Conservation (phyloP, 1,140 invertebrate genomes). For the Drosophila novamexicana region DNA sequence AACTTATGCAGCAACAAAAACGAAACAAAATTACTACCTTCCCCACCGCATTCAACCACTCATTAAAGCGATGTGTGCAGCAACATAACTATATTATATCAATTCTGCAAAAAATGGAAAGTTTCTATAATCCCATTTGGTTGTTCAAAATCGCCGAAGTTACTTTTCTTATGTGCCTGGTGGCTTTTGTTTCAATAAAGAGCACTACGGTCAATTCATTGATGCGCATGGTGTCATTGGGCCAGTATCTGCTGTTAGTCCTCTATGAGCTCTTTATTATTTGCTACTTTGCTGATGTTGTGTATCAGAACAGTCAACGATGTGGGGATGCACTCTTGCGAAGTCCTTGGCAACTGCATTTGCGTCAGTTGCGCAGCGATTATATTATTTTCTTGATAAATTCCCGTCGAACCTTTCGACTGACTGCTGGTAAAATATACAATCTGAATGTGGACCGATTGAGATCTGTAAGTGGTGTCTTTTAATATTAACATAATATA, state of each 20-base stretch:
- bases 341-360: slow-evolving; percentile 76
- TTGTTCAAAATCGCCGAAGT: slow-evolving; percentile 73
- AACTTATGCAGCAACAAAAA: slow-evolving; percentile 20
- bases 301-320: slow-evolving; percentile 73
- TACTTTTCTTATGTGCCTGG: slow-evolving; percentile 72
- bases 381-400: slow-evolving; percentile 71
- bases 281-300: slow-evolving; percentile 74
- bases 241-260: slow-evolving; percentile 69
- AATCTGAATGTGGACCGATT: slow-evolving; percentile 73
- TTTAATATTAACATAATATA: not conserved
- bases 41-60: slow-evolving; percentile 35
- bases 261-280: slow-evolving; percentile 74
- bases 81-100: slow-evolving; percentile 64
- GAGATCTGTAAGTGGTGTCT: slow-evolving; percentile 50
- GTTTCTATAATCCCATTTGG: slow-evolving; percentile 76
- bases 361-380: slow-evolving; percentile 59
- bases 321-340: slow-evolving; percentile 72
- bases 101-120: slow-evolving; percentile 59
- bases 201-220: slow-evolving; percentile 69
- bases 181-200: slow-evolving; percentile 73
- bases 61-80: slow-evolving; percentile 53
- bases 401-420: slow-evolving; percentile 50
- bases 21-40: slow-evolving; percentile 16
- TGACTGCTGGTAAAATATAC: slow-evolving; percentile 76
- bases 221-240: slow-evolving; percentile 68